phyloP scores from a whole-genome alignment of 1,140 invertebrate genomes.

The Drosophila saltans region DNA sequence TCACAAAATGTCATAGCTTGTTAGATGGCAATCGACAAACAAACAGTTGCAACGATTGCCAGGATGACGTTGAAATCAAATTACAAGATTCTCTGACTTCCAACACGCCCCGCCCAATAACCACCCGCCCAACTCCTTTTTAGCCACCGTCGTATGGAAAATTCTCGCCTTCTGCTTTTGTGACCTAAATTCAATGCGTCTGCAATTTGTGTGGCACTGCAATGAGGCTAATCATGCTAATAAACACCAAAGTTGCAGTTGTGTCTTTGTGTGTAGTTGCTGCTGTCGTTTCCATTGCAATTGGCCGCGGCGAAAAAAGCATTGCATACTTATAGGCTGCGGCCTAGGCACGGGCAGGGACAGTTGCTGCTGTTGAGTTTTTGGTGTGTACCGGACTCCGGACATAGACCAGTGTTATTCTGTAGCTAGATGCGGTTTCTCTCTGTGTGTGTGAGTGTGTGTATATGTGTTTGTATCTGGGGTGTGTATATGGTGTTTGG shows the following conservation, averaged over 20 bases:
- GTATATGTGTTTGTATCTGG: background rate
- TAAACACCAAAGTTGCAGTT: constrained; percentile 72
- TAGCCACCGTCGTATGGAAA: too few relatives aligned
- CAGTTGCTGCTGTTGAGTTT: constrained; percentile 24
- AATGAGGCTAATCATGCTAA: constrained; percentile 74
- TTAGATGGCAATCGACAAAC: constrained; percentile 46
- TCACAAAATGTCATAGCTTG: constrained; percentile 45
- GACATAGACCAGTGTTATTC: constrained; percentile 21
- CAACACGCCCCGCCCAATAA: background rate
- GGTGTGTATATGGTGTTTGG: constrained; percentile 38
- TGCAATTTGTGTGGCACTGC: constrained; percentile 62
- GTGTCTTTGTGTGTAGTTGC: constrained; percentile 25
- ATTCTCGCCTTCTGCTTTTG: background rate
- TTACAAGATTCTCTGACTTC: constrained; percentile 68
- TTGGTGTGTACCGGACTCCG: constrained; percentile 31
- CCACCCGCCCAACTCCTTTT: constrained; percentile 4
- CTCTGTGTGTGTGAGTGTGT: background rate
- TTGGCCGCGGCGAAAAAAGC: constrained; percentile 56
- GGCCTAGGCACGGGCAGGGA: constrained; percentile 1
- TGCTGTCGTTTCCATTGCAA: constrained; percentile 27
- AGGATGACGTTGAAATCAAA: constrained; percentile 65
- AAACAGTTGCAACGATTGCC: constrained; percentile 49
- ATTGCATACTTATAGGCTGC: constrained; percentile 60
- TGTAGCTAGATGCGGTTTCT: constrained; percentile 49
- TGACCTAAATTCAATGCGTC: constrained; percentile 59